Evolutionary conservation across 2,888 invertebrate genomes (phyloP).

Genomic region (Lithophane socia): DNA sequence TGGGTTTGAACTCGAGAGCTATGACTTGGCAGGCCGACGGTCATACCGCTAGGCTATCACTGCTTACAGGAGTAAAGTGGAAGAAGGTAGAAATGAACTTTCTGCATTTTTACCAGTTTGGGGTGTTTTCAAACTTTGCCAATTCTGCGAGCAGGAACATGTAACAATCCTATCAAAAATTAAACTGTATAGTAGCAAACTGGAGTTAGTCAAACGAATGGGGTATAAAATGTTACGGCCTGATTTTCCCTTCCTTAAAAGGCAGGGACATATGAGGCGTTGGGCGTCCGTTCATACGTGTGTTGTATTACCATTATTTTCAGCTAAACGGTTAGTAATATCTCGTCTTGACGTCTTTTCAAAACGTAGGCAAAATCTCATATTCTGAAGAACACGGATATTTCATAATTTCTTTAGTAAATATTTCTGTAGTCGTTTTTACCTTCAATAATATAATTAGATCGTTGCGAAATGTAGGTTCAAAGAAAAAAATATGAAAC

Average conservation of each 20-base stretch:
- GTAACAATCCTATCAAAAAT: conserved; percentile 61
- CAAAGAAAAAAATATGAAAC: conserved; percentile 25
- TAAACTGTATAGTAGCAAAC: conserved; percentile 55
- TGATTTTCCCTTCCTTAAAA: conserved; percentile 62
- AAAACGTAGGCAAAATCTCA: neutral
- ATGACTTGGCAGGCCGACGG: too few species aligned
- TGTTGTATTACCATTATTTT: conserved; percentile 34
- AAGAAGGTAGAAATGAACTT: conserved; percentile 16
- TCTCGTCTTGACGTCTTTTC: conserved; percentile 1
- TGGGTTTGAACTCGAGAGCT: too few species aligned
- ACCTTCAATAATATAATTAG: too few species aligned
- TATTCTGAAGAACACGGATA: conserved; percentile 2
- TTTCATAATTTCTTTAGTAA: neutral
- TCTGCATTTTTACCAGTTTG: conserved; percentile 11
- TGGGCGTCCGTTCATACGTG: conserved; percentile 5
- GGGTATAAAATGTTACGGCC: conserved; percentile 68
- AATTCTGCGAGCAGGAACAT: conserved; percentile 46
- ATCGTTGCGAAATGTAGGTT: neutral
- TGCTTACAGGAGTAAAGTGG: neutral
- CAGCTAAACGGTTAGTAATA: conserved; percentile 28
- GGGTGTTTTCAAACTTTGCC: conserved; percentile 40
- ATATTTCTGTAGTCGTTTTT: neutral
- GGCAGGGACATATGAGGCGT: conserved; percentile 8
- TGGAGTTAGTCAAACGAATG: conserved; percentile 58
- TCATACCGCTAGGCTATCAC: too few species aligned